Evolutionary conservation across 2,888 invertebrate genomes (phyloP).

Genomic region (Plagiodera versicolora): DNA sequence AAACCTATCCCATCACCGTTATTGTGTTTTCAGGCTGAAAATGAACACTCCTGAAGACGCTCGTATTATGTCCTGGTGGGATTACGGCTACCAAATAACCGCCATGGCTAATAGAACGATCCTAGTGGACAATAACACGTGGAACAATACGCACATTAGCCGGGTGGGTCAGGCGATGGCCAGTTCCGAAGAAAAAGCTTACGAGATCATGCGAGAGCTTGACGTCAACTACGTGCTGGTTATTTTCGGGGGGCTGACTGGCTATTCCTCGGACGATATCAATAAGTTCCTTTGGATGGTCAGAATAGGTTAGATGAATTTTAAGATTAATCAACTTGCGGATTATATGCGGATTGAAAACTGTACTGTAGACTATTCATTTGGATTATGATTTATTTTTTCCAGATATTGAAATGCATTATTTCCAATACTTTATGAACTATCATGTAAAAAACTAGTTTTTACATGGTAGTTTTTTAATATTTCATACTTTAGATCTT

Average conservation of each 20-base stretch:
- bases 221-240: constrained; percentile 98
- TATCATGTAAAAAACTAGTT: no score
- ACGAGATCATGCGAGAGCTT: constrained; percentile 95
- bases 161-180: constrained; percentile 99
- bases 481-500: no score
- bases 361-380: no score
- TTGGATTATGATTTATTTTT: no score
- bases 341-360: no score
- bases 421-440: no score
- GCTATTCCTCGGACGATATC: constrained; percentile 98
- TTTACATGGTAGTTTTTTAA: no score
- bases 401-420: no score
- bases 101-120: constrained; percentile 98
- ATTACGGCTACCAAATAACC: constrained; percentile 98
- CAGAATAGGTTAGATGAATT: constrained; percentile 58
- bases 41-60: constrained; percentile 88
- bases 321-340: no score
- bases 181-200: constrained; percentile 93
- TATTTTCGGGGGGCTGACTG: constrained; percentile 97
- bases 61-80: constrained; percentile 99
- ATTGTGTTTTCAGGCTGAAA: constrained; percentile 6
- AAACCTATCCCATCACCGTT: no score
- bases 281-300: constrained; percentile 99
- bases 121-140: constrained; percentile 98
- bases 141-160: constrained; percentile 98